Base-by-base conservation (phyloP, 2,797 vertebrate species). In the Lagocephalus sceleratus region DNA sequence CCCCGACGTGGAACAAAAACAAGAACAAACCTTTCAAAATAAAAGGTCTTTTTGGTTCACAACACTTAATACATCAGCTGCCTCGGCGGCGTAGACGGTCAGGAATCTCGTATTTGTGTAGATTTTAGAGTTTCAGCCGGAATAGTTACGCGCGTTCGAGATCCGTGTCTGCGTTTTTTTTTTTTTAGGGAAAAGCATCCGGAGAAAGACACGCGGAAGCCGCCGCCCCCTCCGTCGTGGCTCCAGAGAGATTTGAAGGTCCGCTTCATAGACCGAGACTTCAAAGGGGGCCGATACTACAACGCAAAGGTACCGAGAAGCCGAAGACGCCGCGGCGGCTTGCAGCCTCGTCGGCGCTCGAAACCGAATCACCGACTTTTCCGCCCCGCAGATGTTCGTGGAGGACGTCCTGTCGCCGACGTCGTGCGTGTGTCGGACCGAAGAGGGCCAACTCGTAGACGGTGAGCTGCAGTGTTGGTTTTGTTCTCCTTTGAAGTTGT, bases 201-300 rank as follows among this genome's bases (percentile, higher is more conserved):
- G 1, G 57, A 71, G 19, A 92, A 92, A 55, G 89, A 90, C 68
- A 43, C 85, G 0, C 78, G 83, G 19, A 74, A 73, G 26, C 62
- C 79, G 0, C 63, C 83, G 0, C 69, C 82, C 12, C 65, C 74
- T 2, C 86, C 76, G 9, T 86, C 91, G 55, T 97, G 95, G 95
- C 84, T 97, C 54, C 93, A 92, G 77, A 89, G 92, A 53, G 94
- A 97, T 78, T 78, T 96, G 51, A 92, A 88, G 25, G 94, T 96
- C 49, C 92, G 94, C 14, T 95, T 96, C 47, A 90, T 96, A 63
- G 92, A 97, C 85, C 94, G 89, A 80, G 26, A 84, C 32, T 91
- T 94, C 72, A 93, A 94, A 79, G 92, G 90, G 1, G 95, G 95
- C 16, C 87, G 76, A 32, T 95, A 95, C 84, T 97, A 96, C 87